phyloP scores from a whole-genome alignment of 2,797 vertebrate species.

The Petrocephalus schoutedeni region DNA sequence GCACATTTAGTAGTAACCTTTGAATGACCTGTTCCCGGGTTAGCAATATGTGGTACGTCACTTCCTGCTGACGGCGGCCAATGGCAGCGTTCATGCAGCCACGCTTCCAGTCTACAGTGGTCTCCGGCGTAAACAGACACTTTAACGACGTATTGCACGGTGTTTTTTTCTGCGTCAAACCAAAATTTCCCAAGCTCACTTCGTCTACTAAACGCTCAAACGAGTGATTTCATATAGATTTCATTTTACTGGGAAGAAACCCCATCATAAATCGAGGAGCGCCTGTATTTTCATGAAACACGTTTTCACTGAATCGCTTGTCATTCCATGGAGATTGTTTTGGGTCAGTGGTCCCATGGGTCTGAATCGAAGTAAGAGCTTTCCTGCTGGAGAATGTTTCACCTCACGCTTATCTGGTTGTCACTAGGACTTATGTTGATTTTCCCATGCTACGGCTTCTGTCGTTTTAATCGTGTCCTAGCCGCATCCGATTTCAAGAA shows the following conservation, averaged over 20 bases:
- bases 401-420: background rate
- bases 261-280: background rate
- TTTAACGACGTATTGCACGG: background rate
- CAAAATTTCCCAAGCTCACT: background rate
- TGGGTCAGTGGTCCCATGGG: background rate
- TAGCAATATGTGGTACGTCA: background rate
- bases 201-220: background rate
- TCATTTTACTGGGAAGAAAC: background rate
- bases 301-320: background rate
- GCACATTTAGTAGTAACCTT: background rate
- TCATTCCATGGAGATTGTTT: background rate
- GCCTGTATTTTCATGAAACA: background rate
- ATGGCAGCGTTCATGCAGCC: background rate
- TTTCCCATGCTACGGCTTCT: background rate
- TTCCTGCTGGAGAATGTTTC: background rate
- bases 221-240: background rate
- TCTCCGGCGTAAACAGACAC: background rate
- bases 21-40: background rate
- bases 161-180: background rate
- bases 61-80: background rate
- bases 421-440: background rate
- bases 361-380: background rate
- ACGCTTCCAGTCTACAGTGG: background rate
- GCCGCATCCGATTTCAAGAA: background rate
- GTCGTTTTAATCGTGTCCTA: background rate